These are phyloP conservation scores for Drosophila rhopaloa DNA, from an alignment of 1,140 invertebrate genomes.

Conservation along the genomic window DNA sequence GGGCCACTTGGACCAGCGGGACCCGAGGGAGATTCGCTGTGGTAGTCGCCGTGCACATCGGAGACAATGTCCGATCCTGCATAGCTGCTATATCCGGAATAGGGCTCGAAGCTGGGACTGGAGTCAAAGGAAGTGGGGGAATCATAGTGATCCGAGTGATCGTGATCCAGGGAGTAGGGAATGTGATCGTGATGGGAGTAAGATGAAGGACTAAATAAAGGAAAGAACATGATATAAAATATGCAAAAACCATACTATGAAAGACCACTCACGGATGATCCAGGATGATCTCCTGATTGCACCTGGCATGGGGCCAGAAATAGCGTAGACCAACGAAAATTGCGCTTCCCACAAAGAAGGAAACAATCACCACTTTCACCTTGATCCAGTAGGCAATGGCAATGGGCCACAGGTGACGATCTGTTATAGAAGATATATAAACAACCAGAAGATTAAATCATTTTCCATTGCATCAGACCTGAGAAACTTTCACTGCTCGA, in stretches of 20 bases:
- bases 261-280: constrained; percentile 67
- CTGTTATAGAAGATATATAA: constrained; percentile 30
- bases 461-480: constrained; percentile 44
- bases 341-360: constrained; percentile 79
- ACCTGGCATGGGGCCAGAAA: constrained; percentile 56
- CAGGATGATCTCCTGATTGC: constrained; percentile 68
- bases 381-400: constrained; percentile 82
- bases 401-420: constrained; percentile 69
- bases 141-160: constrained; percentile 60
- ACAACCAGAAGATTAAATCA: constrained; percentile 47
- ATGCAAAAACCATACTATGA: not conserved
- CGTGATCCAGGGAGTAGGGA: constrained; percentile 68
- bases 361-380: constrained; percentile 79
- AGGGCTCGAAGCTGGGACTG: constrained; percentile 69
- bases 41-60: constrained; percentile 49
- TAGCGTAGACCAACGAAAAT: constrained; percentile 73
- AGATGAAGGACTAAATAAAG: constrained; percentile 50
- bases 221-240: not conserved
- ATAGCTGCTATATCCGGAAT: constrained; percentile 74
- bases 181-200: constrained; percentile 73
- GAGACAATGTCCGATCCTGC: constrained; percentile 65
- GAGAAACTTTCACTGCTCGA: constrained; percentile 53
- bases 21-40: constrained; percentile 24
- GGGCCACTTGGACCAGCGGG: constrained; percentile 29
- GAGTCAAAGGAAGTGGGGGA: constrained; percentile 53